Conservation (phyloP, 1,140 invertebrate genomes). For the Dendroctonus valens region DNA sequence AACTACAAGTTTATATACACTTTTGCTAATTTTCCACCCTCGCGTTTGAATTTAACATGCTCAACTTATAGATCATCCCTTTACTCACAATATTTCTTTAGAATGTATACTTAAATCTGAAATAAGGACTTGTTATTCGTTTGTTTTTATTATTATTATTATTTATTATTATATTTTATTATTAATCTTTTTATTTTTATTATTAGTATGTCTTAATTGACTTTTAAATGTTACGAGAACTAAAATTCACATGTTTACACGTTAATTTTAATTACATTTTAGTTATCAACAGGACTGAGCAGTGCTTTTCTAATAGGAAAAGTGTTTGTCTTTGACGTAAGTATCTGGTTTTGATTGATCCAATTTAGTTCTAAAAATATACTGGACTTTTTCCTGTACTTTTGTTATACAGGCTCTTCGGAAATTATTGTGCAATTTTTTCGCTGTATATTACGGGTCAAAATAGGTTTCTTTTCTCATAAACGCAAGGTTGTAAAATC, state of each 20-base stretch:
- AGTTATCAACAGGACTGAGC: conserved; percentile 73
- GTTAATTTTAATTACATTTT: conserved; percentile 40
- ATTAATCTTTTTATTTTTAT: too few species aligned
- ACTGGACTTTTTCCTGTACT: conserved; percentile 11
- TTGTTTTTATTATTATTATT: conserved; percentile 23
- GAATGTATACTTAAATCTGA: too few species aligned
- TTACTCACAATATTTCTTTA: background rate
- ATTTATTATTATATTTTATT: too few species aligned
- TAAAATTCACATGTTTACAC: too few species aligned
- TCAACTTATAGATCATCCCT: background rate
- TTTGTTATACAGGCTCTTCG: conserved; percentile 1
- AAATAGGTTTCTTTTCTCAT: background rate
- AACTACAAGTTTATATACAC: too few species aligned
- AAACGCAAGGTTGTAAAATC: too few species aligned
- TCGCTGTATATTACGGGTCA: conserved; percentile 1
- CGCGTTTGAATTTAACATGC: too few species aligned
- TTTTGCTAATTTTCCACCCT: too few species aligned
- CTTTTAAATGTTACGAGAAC: conserved; percentile 4
- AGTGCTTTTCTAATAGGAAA: conserved; percentile 78
- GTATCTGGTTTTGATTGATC: too few species aligned
- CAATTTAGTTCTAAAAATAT: too few species aligned
- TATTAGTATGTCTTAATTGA: too few species aligned
- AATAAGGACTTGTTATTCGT: too few species aligned
- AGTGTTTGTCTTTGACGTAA: conserved; percentile 80
- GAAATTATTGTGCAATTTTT: conserved; percentile 1